A percentile compares a stretch with the other conserved stretches of the same genome.
phyloP scores from a whole-genome alignment of 2,797 vertebrate species.

The Tragopan temminckii region DNA sequence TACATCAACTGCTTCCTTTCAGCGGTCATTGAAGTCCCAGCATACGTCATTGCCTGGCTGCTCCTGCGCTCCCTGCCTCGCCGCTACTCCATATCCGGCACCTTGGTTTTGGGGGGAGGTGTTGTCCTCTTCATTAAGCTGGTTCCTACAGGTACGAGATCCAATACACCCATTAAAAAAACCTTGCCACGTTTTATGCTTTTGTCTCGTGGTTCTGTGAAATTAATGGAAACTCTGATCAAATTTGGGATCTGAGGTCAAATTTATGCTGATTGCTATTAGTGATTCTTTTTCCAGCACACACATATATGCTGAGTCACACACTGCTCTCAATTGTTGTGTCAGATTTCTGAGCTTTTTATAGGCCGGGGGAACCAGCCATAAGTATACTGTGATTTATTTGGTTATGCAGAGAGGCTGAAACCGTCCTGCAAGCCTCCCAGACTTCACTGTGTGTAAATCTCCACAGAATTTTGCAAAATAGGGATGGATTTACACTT shows the following conservation, averaged over 20 bases:
- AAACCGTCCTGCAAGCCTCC: neutral
- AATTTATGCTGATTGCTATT: neutral
- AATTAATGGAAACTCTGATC: neutral
- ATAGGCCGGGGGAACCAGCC: neutral
- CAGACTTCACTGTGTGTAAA: neutral
- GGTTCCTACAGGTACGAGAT: slow-evolving; percentile 85
- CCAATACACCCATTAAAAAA: neutral
- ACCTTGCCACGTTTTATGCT: neutral
- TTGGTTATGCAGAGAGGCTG: neutral
- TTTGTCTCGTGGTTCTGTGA: neutral
- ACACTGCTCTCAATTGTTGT: neutral
- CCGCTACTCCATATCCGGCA: slow-evolving; percentile 82
- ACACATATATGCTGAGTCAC: neutral
- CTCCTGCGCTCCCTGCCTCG: slow-evolving; percentile 87
- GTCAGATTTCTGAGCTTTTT: slow-evolving; percentile 54
- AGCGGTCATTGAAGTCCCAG: slow-evolving; percentile 90
- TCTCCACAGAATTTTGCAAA: neutral
- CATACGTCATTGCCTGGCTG: slow-evolving; percentile 88
- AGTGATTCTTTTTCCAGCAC: neutral
- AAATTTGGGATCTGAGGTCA: neutral
- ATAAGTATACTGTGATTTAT: neutral
- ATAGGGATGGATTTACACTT: neutral
- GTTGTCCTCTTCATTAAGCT: slow-evolving; percentile 88
- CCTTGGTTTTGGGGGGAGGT: slow-evolving; percentile 85
- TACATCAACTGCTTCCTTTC: slow-evolving; percentile 93